Conservation (phyloP, 2,113 vertebrate species). For the Limnothrissa miodon region DNA sequence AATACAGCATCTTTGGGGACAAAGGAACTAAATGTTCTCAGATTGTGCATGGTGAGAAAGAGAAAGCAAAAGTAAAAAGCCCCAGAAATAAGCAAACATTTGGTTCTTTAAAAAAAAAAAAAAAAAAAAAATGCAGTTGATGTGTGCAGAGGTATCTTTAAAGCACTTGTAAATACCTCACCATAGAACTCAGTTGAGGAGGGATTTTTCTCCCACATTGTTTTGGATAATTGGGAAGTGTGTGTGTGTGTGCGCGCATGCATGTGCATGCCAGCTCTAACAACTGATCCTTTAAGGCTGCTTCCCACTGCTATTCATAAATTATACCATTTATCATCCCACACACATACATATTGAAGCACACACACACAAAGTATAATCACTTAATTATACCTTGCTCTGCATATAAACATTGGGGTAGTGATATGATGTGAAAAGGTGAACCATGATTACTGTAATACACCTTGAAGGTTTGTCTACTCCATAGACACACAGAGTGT, state of each 20-base stretch:
- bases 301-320: slow-evolving; percentile 4
- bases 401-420: not conserved
- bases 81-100: not conserved
- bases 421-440: not conserved
- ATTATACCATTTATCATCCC: not conserved
- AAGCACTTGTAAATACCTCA: slow-evolving; percentile 14
- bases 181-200: not conserved
- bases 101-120: not conserved
- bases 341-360: not conserved
- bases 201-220: not conserved
- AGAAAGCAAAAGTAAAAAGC: not conserved
- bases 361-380: not conserved
- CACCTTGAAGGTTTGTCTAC: not conserved
- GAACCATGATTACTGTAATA: not conserved
- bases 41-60: slow-evolving; percentile 2
- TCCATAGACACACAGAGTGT: not conserved
- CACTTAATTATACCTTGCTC: not conserved
- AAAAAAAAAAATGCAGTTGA: not conserved
- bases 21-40: slow-evolving; percentile 9
- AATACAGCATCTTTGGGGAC: slow-evolving; percentile 41
- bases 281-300: not conserved
- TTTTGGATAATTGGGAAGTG: slow-evolving; percentile 8
- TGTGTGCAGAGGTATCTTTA: not conserved
- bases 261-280: not conserved
- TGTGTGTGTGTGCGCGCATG: slow-evolving; percentile 3